Percentiles rank a stretch among this genome's conserved stretches.
Conservation (phyloP, 1,140 invertebrate species). For the Lysiphlebus fabarum region DNA sequence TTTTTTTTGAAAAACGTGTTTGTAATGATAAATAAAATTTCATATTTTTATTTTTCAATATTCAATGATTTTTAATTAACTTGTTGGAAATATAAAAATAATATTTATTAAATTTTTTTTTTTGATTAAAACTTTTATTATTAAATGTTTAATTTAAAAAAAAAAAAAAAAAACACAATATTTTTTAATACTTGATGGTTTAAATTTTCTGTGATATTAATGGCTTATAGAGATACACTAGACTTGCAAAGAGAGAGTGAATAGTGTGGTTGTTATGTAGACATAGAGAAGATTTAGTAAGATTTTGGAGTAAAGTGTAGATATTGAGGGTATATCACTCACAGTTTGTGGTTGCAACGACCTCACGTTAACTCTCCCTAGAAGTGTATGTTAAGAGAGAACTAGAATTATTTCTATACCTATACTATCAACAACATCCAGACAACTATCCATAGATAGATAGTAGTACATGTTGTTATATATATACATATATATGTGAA, state of each 20-base stretch:
- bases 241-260: neutral
- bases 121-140: too few species aligned
- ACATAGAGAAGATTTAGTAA: slow-evolving; percentile 41
- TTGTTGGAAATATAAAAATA: too few species aligned
- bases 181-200: too few species aligned
- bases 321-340: slow-evolving; percentile 52
- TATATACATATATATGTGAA: slow-evolving; percentile 10
- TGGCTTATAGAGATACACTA: neutral
- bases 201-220: too few species aligned
- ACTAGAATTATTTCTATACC: slow-evolving; percentile 1
- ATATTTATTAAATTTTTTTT: too few species aligned
- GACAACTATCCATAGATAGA: neutral
- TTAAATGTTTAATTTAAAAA: too few species aligned
- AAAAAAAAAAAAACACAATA: too few species aligned
- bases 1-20: too few species aligned
- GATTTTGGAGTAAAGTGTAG: slow-evolving; percentile 48
- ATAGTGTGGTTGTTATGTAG: slow-evolving; percentile 4
- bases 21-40: too few species aligned
- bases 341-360: slow-evolving; percentile 36
- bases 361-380: slow-evolving; percentile 11
- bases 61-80: too few species aligned
- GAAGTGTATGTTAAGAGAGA: neutral
- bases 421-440: slow-evolving; percentile 10
- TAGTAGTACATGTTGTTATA: neutral
- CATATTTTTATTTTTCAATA: too few species aligned